Base-by-base conservation (phyloP, 2,888 invertebrate species). In the Trissoscelio sp. region DNA sequence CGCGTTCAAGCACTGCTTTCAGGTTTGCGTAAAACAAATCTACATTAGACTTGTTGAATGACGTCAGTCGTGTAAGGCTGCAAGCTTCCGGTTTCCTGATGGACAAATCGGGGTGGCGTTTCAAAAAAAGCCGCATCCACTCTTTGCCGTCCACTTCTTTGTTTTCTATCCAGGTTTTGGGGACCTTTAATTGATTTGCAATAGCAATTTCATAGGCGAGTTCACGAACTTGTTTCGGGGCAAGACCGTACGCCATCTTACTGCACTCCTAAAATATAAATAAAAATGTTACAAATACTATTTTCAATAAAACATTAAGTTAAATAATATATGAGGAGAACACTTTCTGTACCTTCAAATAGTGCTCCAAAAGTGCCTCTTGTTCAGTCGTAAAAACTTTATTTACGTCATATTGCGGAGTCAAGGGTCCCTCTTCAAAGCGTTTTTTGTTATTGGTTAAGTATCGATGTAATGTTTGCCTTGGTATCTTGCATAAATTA, bases 11-110 rank as follows among this genome's bases (percentile, higher is more conserved):
- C 37, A 79, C 20, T 37, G 7, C 28, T 72, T 57, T 3, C 12
- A 79, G 11, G 39, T 73, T 73, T 3, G 20, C 2, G 22, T 48
- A 79, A 79, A 79, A 79, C 12, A 73, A 51, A 22, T 66, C 42
- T 11, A 66, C 66, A 66, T 79, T 66, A 42, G 31, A 51, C 16
- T 73, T 67, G 42, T 79, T 79, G 14, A 79, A 73, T 1, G 73
- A 73, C 11, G 79, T 73, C 12, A 79, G 51, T 31, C 67, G 12
- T 22, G 79, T 58, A 3, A 73, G 16, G 16, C 67, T 79, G 31
- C 79, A 79, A 34, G 58, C 67, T 34, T 79, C 66, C 14, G 73
- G 79, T 64, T 79, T 79, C 12, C 66, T 28, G 39, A 70, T 62
- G 14, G 53, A 51, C 14, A 77, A 24, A 24, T 48, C 67, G 11